Percentiles rank a stretch among this genome's conserved stretches.
These are phyloP conservation scores for Lysandra bellargus DNA, from an alignment of 2,888 invertebrate species.

Conservation along the genomic window DNA sequence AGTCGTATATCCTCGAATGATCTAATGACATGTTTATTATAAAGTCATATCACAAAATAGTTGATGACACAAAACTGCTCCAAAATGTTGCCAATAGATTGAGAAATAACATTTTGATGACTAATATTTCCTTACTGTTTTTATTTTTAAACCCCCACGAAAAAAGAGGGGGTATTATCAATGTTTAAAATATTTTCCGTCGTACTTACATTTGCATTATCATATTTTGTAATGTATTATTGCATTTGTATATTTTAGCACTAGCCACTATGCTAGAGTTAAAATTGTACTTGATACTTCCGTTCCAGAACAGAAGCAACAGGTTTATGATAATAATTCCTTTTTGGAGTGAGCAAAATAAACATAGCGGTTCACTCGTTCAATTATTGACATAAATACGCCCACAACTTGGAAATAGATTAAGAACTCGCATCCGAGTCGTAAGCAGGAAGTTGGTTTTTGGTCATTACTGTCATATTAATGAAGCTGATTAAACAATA, in stretches of 20 bases:
- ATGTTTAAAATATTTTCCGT: not conserved
- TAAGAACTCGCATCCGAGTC: constrained; percentile 42
- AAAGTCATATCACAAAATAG: not conserved
- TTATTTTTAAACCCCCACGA: not conserved
- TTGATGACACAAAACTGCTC: not conserved
- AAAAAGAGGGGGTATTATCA: too few relatives aligned
- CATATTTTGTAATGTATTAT: not conserved
- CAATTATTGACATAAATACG: constrained; percentile 37
- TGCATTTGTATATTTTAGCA: not conserved
- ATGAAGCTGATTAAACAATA: not conserved
- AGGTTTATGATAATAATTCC: constrained; percentile 31
- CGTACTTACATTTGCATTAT: not conserved
- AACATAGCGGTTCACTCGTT: constrained; percentile 38
- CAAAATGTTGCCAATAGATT: not conserved
- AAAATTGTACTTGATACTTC: constrained; percentile 1
- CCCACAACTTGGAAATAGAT: constrained; percentile 37
- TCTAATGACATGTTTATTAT: not conserved
- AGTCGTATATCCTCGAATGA: not conserved
- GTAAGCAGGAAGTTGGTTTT: constrained; percentile 40
- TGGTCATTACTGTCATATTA: constrained; percentile 4
- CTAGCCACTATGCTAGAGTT: not conserved
- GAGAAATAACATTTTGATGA: not conserved
- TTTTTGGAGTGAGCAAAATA: constrained; percentile 35
- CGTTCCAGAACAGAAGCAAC: constrained; percentile 23
- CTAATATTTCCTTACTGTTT: not conserved